Evolutionary conservation across 2,888 invertebrate species (phyloP).

Genomic region (Spisula subtruncata): DNA sequence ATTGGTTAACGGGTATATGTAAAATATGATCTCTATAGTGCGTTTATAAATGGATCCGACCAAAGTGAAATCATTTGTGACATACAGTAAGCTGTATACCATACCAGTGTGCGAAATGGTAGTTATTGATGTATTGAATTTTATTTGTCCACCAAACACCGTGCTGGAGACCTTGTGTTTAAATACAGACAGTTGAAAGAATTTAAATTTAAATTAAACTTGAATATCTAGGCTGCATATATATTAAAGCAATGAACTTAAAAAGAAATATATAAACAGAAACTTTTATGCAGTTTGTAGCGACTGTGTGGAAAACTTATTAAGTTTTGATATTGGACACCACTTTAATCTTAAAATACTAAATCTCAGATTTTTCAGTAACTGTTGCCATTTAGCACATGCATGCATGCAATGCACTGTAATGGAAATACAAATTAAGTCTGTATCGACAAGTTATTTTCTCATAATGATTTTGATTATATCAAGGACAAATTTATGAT

Average conservation of each 20-base stretch:
- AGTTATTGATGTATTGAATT: background rate
- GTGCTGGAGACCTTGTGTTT: background rate
- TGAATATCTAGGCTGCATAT: background rate
- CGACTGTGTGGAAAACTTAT: background rate
- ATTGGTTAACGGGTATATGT: constrained; percentile 28
- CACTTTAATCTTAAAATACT: background rate
- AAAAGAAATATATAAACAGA: too few species aligned
- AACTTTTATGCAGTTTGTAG: background rate
- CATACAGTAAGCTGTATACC: background rate
- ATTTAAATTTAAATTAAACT: background rate
- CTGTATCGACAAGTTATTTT: too few species aligned
- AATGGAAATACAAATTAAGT: too few species aligned
- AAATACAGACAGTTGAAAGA: background rate
- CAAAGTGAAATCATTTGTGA: constrained; percentile 32
- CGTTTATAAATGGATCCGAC: constrained; percentile 20
- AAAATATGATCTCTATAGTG: constrained; percentile 5
- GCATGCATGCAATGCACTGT: too few species aligned
- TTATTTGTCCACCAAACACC: background rate
- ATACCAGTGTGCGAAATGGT: background rate
- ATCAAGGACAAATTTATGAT: too few species aligned
- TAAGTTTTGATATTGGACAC: background rate
- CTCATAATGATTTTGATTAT: too few species aligned
- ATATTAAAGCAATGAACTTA: too few species aligned
- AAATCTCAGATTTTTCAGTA: too few species aligned
- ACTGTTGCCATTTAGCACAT: too few species aligned